Base-by-base conservation (phyloP, 2,113 vertebrate genomes). In the Butorides virescens region DNA sequence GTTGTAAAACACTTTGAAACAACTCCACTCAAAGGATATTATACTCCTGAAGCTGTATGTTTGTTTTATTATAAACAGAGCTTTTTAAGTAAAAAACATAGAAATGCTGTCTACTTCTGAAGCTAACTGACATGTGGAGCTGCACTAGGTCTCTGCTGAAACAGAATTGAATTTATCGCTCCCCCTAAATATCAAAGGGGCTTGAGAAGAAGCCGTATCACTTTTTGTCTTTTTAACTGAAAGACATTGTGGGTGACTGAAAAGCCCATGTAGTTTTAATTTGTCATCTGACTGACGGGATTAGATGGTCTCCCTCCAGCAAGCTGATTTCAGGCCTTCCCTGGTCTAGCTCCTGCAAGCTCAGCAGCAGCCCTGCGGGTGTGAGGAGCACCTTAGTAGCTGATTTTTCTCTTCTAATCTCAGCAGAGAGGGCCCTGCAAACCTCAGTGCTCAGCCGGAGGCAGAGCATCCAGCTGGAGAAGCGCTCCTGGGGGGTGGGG, bases 1-100 rank as follows among this genome's bases (percentile, higher is more conserved):
- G 93, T 84, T 95, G 92, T 96, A 96, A 98, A 98, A 96, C 92
- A 91, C 96, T 95, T 98, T 70, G 97, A 98, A 98, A 97, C 95
- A 97, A 94, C 96, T 97, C 90, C 88, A 36, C 82, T 95, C 94
- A 86, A 93, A 78, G n/a, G 86, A 79, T 73, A 90, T 73, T 96
- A 92, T 92, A 84, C 88, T 95, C 85, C 95, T 86, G 88, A 89
- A 95, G 84, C 83, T 89, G 75, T 71, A 56, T 68, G 75, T 97
- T 97, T 92, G 71, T 92, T 97, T 96, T 95, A 97, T 93, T 93
- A 96, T 91, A 91, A 97, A 86, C 79, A 94, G 95, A 97, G 52
- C 44, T 94, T 91, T 92, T 91, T 61, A 72, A 91, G 86, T 72
- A 81, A 73, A 96, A 94, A 85, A 75, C 68, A 79, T 53, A 49